Conservation (phyloP, 1,140 invertebrate genomes). For the Zaprionus gabonicus region DNA sequence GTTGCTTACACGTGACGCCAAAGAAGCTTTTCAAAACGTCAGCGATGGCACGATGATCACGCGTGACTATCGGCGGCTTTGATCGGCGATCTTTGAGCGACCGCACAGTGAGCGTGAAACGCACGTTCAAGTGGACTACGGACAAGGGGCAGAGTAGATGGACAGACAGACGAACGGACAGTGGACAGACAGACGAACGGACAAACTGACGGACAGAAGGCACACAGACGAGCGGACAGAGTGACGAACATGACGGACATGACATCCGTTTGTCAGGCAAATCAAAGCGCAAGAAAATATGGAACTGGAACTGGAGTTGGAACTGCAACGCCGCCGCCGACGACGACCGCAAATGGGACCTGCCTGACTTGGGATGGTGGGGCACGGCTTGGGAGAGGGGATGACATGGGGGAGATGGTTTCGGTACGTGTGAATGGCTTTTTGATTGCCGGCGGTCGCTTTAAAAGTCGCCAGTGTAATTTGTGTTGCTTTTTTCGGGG, state of each 20-base stretch:
- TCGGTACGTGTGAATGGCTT: slow-evolving; percentile 72
- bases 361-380: background rate
- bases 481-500: slow-evolving; percentile 34
- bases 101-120: slow-evolving; percentile 57
- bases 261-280: slow-evolving; percentile 61
- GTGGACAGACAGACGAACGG: background rate
- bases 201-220: background rate
- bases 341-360: slow-evolving; percentile 3
- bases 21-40: background rate
- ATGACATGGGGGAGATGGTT: slow-evolving; percentile 21
- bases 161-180: background rate
- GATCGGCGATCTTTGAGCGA: slow-evolving; percentile 14
- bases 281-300: slow-evolving; percentile 35
- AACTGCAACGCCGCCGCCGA: background rate
- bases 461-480: slow-evolving; percentile 39
- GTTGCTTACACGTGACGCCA: background rate
- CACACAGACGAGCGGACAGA: background rate
- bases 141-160: background rate
- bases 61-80: slow-evolving; percentile 38
- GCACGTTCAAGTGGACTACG: slow-evolving; percentile 51
- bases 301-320: slow-evolving; percentile 32
- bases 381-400: background rate
- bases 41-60: slow-evolving; percentile 27
- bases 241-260: slow-evolving; percentile 59
- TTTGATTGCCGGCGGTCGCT: slow-evolving; percentile 71